Conservation (phyloP, 1,140 invertebrate species). For the Bilobella aurantiaca region DNA sequence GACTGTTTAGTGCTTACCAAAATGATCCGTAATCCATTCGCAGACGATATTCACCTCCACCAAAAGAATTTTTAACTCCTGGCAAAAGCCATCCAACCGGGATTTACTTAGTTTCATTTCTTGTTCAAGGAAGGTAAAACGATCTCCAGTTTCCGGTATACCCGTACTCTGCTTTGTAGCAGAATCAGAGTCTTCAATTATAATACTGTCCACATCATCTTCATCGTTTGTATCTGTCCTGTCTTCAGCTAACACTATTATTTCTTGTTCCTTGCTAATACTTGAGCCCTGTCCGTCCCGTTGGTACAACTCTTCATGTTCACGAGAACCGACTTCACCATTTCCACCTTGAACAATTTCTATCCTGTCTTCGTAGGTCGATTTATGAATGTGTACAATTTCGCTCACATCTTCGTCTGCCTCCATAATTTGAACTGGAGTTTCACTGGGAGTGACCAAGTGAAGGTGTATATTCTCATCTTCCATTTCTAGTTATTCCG, state of each 20-base stretch:
- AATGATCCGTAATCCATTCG: slow-evolving; percentile 18
- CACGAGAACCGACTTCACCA: not conserved
- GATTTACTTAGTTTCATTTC: slow-evolving; percentile 7
- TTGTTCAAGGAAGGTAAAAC: not conserved
- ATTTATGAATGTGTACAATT: no score
- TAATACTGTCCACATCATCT: not conserved
- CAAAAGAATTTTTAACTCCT: slow-evolving; percentile 13
- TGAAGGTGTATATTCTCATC: not conserved
- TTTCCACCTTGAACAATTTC: no score
- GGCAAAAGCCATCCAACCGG: slow-evolving; percentile 5
- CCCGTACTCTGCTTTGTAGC: not conserved
- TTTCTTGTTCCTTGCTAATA: not conserved
- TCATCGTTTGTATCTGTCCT: not conserved
- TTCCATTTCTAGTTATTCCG: no score
- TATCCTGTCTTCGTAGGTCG: no score
- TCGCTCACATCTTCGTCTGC: not conserved
- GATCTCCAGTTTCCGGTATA: not conserved
- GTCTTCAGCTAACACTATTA: not conserved
- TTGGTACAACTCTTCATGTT: not conserved
- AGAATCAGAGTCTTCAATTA: not conserved
- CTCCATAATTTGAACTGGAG: not conserved
- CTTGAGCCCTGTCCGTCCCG: no score
- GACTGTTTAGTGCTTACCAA: no score
- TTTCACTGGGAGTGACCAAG: not conserved
- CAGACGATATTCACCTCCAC: slow-evolving; percentile 19